Percentiles rank a stretch among this genome's conserved stretches.
These are phyloP conservation scores for Sinodicranocentrus sp. DNA, from an alignment of 2,888 invertebrate genomes.

Conservation along the genomic window DNA sequence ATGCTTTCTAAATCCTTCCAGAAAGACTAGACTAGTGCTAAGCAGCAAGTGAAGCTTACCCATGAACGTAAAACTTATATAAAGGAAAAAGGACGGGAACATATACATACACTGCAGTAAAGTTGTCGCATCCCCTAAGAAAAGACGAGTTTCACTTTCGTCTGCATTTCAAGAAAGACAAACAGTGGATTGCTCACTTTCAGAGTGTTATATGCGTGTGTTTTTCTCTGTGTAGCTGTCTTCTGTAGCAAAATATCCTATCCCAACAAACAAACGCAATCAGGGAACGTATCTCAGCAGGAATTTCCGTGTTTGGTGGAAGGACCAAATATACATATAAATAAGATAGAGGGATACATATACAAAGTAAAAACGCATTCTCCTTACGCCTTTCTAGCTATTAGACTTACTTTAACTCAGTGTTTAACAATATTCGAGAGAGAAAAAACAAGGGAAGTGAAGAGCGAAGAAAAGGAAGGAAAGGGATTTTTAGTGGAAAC, in stretches of 20 bases:
- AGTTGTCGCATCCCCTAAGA: constrained; percentile 11
- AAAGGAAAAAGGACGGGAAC: background rate
- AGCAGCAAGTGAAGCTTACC: background rate
- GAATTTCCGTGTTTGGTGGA: too few species aligned
- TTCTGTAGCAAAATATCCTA: background rate
- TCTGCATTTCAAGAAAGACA: constrained; percentile 23
- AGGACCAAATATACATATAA: too few species aligned
- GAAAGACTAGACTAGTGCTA: constrained; percentile 29
- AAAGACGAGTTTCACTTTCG: constrained; percentile 10
- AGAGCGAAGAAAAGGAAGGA: constrained; percentile 30
- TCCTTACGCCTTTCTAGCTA: background rate
- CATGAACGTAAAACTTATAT: constrained; percentile 12
- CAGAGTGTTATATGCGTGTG: background rate
- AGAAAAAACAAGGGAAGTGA: constrained; percentile 28
- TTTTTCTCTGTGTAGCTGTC: background rate
- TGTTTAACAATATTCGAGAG: constrained; percentile 5
- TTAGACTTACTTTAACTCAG: constrained; percentile 1
- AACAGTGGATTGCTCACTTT: constrained; percentile 7
- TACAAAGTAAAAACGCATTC: background rate
- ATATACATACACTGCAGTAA: constrained; percentile 12
- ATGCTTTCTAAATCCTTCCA: constrained; percentile 58
- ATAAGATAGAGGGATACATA: too few species aligned
- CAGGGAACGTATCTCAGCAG: background rate
- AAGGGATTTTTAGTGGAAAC: constrained; percentile 39
- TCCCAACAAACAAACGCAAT: constrained; percentile 20